phyloP scores from a whole-genome alignment of 37 sponge, comb jelly and placozoan genomes.

The Dysidea cf. avara region DNA sequence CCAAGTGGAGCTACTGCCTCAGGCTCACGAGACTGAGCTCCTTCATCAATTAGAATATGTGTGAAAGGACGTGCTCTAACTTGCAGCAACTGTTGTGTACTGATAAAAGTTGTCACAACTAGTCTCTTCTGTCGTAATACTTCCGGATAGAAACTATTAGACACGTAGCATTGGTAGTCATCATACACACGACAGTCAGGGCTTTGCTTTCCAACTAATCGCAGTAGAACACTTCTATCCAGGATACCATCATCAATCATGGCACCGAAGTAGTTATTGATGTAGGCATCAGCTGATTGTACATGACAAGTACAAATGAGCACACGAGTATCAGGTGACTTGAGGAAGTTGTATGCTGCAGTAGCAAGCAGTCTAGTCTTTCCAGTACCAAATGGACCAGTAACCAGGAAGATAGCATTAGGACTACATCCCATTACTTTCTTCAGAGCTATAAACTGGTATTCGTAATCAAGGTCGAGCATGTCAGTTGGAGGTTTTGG shows the following conservation, averaged over 20 bases:
- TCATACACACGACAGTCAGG: not conserved
- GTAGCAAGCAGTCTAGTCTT: slow-evolving; percentile 57
- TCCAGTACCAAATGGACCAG: slow-evolving; percentile 83
- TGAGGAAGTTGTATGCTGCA: slow-evolving; percentile 55
- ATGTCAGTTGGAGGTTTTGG: not conserved
- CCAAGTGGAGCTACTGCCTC: slow-evolving; percentile 38
- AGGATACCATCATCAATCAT: slow-evolving; percentile 1
- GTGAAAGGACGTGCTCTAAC: slow-evolving; percentile 18
- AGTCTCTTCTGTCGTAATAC: not conserved
- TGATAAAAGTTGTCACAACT: slow-evolving; percentile 47
- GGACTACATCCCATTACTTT: slow-evolving; percentile 18
- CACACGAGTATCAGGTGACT: slow-evolving; percentile 4
- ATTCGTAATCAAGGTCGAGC: slow-evolving; percentile 29
- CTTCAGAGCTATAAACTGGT: slow-evolving; percentile 26
- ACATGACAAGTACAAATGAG: slow-evolving; percentile 70
- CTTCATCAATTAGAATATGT: slow-evolving; percentile 71
- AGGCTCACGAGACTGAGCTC: slow-evolving; percentile 61
- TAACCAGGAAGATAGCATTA: slow-evolving; percentile 24
- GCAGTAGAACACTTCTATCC: not conserved
- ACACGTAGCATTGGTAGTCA: not conserved
- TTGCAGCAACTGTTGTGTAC: not conserved
- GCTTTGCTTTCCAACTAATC: not conserved
- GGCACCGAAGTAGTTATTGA: slow-evolving; percentile 49
- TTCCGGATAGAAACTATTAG: not conserved
- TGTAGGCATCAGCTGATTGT: slow-evolving; percentile 60